Base-by-base conservation (phyloP, 2,888 invertebrate species). In the Acleris holmiana region DNA sequence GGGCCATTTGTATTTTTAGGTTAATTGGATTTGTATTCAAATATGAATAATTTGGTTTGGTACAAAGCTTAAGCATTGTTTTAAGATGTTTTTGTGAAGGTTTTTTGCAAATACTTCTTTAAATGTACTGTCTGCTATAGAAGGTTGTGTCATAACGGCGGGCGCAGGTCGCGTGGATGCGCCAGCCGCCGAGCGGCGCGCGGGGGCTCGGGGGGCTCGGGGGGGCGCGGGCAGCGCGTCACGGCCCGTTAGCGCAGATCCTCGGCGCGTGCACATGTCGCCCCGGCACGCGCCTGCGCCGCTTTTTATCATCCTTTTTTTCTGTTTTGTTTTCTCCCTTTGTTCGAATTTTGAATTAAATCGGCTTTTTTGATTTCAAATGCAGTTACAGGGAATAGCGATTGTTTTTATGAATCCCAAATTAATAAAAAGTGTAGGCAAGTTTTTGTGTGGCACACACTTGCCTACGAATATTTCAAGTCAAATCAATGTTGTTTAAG, bases 221-320 rank as follows among this genome's bases (percentile, higher is more conserved):
- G 58, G 62, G 61, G 65, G 64, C 69, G 71, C 68, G 68, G 64
- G 68, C 70, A 75, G 76, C 71, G 76, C 81, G 88, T 86, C 85
- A 86, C 86, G 86, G 89, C 89, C 86, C 85, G 87, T 86, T 85
- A 86, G 83, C 85, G 83, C 80, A 80, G 81, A 80, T 84, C 82
- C 80, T 80, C 86, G 85, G 83, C 88, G 85, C 89, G 90, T 86
- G 91, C 91, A 91, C 91, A 91, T 91, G 91, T 89, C 89, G 90
- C 89, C 76, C 69, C 79, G 91, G 91, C 91, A 91, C 92, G 92
- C 91, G 92, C 88, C 84, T 83, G 80, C 82, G 80, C 85, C 82
- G 79, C 85, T 89, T 90, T 91, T 90, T 90, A 84, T 80, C 72
- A 74, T 77, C 75, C 80, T 84, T 86, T 89, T 89, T 87, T 82